A percentile compares a stretch with the other conserved stretches of the same genome.
These are phyloP conservation scores for Pterostichus madidus DNA, from an alignment of 2,888 invertebrate genomes.

Conservation along the genomic window DNA sequence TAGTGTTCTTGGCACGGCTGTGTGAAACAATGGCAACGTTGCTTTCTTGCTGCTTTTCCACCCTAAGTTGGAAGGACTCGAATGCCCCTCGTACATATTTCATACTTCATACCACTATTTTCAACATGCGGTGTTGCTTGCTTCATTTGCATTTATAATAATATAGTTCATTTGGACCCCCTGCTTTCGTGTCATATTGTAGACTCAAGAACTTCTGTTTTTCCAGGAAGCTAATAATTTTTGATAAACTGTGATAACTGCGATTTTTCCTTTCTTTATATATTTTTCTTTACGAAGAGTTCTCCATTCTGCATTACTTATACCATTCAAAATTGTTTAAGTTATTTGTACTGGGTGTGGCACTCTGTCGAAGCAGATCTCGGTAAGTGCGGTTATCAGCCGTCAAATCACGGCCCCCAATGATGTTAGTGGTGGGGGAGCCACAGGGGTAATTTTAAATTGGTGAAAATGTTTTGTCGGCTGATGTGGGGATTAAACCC, in stretches of 20 bases:
- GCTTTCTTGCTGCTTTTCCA: not conserved
- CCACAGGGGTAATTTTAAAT: no score
- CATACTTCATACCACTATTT: constrained; percentile 38
- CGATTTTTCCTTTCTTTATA: not conserved
- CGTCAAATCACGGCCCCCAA: no score
- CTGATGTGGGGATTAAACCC: no score
- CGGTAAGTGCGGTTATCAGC: no score
- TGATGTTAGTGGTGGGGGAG: no score
- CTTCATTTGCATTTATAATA: constrained; percentile 60
- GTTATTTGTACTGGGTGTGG: no score
- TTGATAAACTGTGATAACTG: constrained; percentile 4
- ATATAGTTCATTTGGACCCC: constrained; percentile 47
- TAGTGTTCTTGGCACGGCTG: constrained; percentile 5
- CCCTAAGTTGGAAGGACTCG: not conserved
- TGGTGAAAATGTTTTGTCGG: no score
- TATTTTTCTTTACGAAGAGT: not conserved
- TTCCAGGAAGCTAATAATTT: constrained; percentile 21
- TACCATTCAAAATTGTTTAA: no score
- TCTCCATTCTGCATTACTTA: no score
- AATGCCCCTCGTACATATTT: constrained; percentile 41
- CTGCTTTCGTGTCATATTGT: constrained; percentile 19
- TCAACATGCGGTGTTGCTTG: constrained; percentile 3
- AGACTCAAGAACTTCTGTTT: not conserved
- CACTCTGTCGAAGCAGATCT: no score
- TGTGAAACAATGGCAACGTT: constrained; percentile 23